Percentiles rank a stretch among this genome's conserved stretches.
Evolutionary conservation across 1,140 invertebrate genomes (phyloP).

Genomic region (Diorhabda carinulata): DNA sequence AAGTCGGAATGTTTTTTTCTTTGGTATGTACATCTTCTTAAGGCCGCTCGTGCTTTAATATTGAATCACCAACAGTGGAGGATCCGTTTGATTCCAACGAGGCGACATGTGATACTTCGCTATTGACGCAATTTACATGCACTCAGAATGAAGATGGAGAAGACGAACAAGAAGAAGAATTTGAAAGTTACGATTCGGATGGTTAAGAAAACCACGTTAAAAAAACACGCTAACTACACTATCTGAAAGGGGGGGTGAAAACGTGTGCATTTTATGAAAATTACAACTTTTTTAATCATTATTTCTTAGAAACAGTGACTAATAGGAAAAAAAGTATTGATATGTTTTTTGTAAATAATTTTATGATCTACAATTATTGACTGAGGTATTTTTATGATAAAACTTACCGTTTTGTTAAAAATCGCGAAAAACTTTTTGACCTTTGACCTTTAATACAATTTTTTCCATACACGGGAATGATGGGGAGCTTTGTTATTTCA

Average conservation of each 20-base stretch:
- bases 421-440: background rate
- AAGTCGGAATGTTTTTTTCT: constrained; percentile 44
- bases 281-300: background rate
- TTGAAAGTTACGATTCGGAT: constrained; percentile 46
- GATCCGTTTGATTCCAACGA: constrained; percentile 26
- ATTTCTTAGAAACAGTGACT: background rate
- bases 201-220: background rate
- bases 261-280: constrained; percentile 4
- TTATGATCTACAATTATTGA: background rate
- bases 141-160: constrained; percentile 25
- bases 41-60: constrained; percentile 17
- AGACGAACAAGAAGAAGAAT: constrained; percentile 39
- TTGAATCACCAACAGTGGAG: constrained; percentile 13
- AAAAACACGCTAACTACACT: constrained; percentile 10
- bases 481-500: too few relatives aligned
- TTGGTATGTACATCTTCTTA: constrained; percentile 16
- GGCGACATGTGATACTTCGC: background rate
- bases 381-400: background rate
- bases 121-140: constrained; percentile 14
- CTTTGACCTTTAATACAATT: background rate
- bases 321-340: too few relatives aligned
- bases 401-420: background rate
- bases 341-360: background rate
- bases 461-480: too few relatives aligned
- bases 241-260: constrained; percentile 10